These are phyloP conservation scores for Eupithecia inturbata DNA, from an alignment of 2,888 invertebrate genomes.

Conservation along the genomic window DNA sequence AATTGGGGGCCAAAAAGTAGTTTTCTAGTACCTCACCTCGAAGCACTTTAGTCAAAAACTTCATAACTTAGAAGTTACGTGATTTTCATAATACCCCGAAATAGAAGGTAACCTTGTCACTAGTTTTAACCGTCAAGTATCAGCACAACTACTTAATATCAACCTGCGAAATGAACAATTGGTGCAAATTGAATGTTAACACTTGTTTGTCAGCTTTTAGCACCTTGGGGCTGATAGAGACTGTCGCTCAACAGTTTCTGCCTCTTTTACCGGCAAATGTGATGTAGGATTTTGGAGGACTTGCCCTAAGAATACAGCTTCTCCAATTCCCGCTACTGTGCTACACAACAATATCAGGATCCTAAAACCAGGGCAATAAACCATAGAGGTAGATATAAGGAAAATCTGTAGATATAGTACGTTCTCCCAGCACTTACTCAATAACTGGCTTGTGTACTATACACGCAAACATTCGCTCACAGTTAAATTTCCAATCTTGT, in stretches of 20 bases:
- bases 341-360: too few relatives aligned
- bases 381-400: too few relatives aligned
- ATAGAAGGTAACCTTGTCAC: constrained; percentile 1
- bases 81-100: background rate
- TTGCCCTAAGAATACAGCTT: too few relatives aligned
- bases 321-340: too few relatives aligned
- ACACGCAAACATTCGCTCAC: too few relatives aligned
- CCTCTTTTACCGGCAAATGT: too few relatives aligned
- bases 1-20: background rate
- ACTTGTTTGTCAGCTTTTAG: background rate
- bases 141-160: constrained; percentile 5
- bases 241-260: background rate
- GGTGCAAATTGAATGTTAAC: constrained; percentile 1
- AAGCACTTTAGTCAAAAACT: background rate
- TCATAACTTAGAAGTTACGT: constrained; percentile 5
- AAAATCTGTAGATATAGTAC: too few relatives aligned
- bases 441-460: too few relatives aligned
- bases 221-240: background rate
- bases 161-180: constrained; percentile 8
- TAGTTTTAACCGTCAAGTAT: background rate
- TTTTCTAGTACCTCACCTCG: background rate
- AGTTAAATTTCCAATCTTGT: too few relatives aligned
- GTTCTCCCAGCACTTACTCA: too few relatives aligned
- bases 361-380: too few relatives aligned
- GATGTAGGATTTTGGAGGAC: too few relatives aligned